These are phyloP conservation scores for Diorhabda carinulata DNA, from an alignment of 1,140 invertebrate species.

Conservation along the genomic window DNA sequence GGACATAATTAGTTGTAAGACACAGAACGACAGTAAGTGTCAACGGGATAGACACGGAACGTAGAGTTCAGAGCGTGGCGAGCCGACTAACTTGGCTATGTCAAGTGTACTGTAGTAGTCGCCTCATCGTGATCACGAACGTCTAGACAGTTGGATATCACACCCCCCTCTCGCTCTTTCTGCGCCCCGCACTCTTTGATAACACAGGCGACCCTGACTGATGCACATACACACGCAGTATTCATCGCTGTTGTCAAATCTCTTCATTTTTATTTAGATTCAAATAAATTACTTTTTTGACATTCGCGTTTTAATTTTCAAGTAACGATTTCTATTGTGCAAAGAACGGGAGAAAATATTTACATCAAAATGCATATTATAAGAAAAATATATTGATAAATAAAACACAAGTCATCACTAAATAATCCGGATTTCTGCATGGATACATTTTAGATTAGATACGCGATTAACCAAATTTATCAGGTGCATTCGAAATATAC, in stretches of 20 bases:
- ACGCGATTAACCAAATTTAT: too few relatives aligned
- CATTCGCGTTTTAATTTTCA: neutral
- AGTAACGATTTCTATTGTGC: too few relatives aligned
- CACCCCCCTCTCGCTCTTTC: constrained; percentile 10
- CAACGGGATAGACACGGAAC: neutral
- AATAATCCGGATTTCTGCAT: neutral
- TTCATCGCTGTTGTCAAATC: neutral
- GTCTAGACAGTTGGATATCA: constrained; percentile 40
- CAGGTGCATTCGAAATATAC: too few relatives aligned
- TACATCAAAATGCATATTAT: neutral
- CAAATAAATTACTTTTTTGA: neutral
- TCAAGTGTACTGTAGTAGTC: constrained; percentile 34
- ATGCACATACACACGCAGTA: constrained; percentile 31
- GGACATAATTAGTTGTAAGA: neutral
- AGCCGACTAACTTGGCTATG: constrained; percentile 19
- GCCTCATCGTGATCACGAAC: constrained; percentile 22
- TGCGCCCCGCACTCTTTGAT: constrained; percentile 29
- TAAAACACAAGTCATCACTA: neutral
- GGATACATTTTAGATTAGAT: neutral
- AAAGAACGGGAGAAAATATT: neutral
- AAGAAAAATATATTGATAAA: neutral
- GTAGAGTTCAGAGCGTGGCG: neutral
- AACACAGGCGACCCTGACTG: constrained; percentile 39
- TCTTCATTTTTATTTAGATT: neutral
- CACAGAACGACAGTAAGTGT: neutral